Evolutionary conservation across 2,797 vertebrate species (phyloP), one percentile per base, ranked within the genome.

Genomic region (Rhinoraja longicauda): DNA sequence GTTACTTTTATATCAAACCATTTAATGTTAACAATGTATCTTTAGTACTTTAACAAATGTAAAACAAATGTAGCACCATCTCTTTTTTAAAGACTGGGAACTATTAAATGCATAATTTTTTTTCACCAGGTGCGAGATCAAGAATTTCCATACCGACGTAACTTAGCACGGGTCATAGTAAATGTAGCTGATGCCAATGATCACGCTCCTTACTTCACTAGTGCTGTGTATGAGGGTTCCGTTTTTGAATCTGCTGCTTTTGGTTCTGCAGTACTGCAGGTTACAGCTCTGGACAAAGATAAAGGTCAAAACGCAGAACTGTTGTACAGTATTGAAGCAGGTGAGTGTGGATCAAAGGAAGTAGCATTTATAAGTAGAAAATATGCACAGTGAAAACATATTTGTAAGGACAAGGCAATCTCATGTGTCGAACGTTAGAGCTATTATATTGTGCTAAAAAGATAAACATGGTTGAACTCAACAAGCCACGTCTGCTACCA

Each of bases 181-280:
- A 98, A 97, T 70, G 98, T 99, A 93, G 98, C 99, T 94, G 99
- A 99, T 93, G 97, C 98, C 93, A 99, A 99, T 75, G 98, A 99
- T 94, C 98, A 99, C 36, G 97, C 97, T 12, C 99, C 99, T 0
- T 97, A 98, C 93, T 99, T 99, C 93, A 99, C 98, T 94, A 98
- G 96, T 90, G 97, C 97, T 0, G 94, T 99, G 93, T 99, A 99
- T 0, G 98, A 99, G 95, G 98, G 98, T 78, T 98, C 96, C 0
- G 97, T 99, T 78, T 99, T 98, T 93, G 99, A 99, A 94, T 99
- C 99, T 0, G 98, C 98, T 45, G 98, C 98, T 15, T 94, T 98
- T 93, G 99, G 99, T 81, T 99, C 99, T 78, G 99, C 98, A 21
- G 98, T 99, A 82, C 95, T 99, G 93, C 97, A 98, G 93, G 98